A percentile compares a stretch with the other conserved stretches of the same genome.
Evolutionary conservation across 2,888 invertebrate genomes (phyloP).

Genomic region (Eurois occulta): DNA sequence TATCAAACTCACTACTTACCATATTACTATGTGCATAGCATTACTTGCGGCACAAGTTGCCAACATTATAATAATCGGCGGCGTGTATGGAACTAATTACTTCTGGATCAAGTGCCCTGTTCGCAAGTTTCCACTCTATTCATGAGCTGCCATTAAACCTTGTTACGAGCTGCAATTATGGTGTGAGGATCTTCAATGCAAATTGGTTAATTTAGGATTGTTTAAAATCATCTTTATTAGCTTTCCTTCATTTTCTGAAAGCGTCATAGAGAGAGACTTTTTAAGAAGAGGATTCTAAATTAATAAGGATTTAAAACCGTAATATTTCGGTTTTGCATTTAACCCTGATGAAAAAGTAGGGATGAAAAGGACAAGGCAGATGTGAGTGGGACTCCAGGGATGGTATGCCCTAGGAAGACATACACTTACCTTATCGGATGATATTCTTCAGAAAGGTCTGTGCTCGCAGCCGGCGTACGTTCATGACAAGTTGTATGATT

Average conservation of each 20-base stretch:
- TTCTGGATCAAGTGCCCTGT: slow-evolving; percentile 47
- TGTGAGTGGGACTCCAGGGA: not conserved
- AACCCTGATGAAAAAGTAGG: not conserved
- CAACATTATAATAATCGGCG: slow-evolving; percentile 67
- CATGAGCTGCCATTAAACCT: slow-evolving; percentile 64
- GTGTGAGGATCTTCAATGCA: slow-evolving; percentile 25
- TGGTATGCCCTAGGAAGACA: not conserved
- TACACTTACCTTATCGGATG: not conserved
- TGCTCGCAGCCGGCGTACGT: not conserved
- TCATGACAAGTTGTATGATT: not conserved
- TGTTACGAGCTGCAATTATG: slow-evolving; percentile 52
- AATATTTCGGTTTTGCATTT: not conserved
- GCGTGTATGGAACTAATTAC: slow-evolving; percentile 52
- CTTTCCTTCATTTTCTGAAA: not conserved
- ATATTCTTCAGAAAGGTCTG: not conserved
- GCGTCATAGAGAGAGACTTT: not conserved
- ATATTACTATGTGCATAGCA: slow-evolving; percentile 61
- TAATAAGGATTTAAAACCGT: not conserved
- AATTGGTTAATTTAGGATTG: slow-evolving; percentile 13
- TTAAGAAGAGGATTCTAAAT: not conserved
- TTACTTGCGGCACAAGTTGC: slow-evolving; percentile 55
- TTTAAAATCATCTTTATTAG: not conserved
- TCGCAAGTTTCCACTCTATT: slow-evolving; percentile 65
- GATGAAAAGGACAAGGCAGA: not conserved
- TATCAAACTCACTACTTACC: slow-evolving; percentile 1